Percentiles rank a stretch among this genome's conserved stretches.
These are phyloP conservation scores for Philonicus albiceps DNA, from an alignment of 2,888 invertebrate species.

Conservation along the genomic window DNA sequence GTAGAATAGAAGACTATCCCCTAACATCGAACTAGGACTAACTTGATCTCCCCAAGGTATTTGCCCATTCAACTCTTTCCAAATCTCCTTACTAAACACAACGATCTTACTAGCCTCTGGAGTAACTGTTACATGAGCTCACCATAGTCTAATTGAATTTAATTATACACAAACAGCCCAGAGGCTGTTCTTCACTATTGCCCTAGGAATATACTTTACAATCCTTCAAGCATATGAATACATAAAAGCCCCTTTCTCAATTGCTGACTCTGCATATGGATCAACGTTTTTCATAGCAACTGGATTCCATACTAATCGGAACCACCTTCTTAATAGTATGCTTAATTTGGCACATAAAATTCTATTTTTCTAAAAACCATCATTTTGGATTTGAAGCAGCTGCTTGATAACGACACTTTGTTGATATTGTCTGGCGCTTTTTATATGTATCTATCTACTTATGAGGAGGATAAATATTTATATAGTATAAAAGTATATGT, in stretches of 20 bases:
- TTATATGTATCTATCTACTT: constrained; percentile 73
- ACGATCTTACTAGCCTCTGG: constrained; percentile 76
- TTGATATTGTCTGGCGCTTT: constrained; percentile 71
- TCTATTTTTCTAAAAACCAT: constrained; percentile 67
- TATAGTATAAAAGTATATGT: constrained; percentile 67
- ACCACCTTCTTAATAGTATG: constrained; percentile 67
- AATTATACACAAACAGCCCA: constrained; percentile 64
- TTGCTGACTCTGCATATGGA: constrained; percentile 72
- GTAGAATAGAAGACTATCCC: constrained; percentile 64
- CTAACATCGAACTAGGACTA: constrained; percentile 68
- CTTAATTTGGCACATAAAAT: constrained; percentile 64
- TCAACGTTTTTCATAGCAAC: constrained; percentile 77
- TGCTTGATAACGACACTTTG: constrained; percentile 75
- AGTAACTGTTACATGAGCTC: constrained; percentile 72
- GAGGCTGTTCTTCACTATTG: constrained; percentile 66
- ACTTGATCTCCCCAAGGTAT: constrained; percentile 73
- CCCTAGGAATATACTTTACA: constrained; percentile 73
- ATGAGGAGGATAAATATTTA: constrained; percentile 68
- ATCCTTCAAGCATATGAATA: constrained; percentile 75
- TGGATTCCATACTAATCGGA: constrained; percentile 77
- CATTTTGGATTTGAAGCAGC: constrained; percentile 74
- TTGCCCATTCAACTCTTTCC: constrained; percentile 71
- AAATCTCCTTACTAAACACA: constrained; percentile 77
- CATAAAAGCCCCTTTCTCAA: constrained; percentile 68
- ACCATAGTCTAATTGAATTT: constrained; percentile 66